Conservation (phyloP, 2,888 invertebrate genomes). For the Tiphia femorata region DNA sequence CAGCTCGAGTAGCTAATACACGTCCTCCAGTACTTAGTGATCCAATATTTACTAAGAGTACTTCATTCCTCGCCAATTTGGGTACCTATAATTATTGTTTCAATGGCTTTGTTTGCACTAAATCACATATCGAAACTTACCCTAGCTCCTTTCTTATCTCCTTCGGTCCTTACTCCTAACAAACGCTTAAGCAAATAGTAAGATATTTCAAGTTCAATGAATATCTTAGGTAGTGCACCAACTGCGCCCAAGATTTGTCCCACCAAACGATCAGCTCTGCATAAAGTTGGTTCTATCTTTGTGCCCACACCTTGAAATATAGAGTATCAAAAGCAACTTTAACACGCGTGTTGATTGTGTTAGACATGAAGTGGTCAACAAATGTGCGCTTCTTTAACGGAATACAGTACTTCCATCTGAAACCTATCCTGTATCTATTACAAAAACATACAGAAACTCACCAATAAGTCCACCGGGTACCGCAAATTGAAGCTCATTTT, state of each 20-base stretch:
- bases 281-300: slow-evolving; percentile 98
- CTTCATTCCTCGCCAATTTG: slow-evolving; percentile 90
- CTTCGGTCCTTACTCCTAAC: slow-evolving; percentile 97
- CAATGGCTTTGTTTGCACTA: background rate
- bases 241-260: slow-evolving; percentile 95
- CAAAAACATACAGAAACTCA: slow-evolving; percentile 45
- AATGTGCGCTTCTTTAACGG: background rate
- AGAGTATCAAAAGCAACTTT: background rate
- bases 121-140: slow-evolving; percentile 67
- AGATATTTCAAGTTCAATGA: slow-evolving; percentile 97
- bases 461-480: slow-evolving; percentile 99
- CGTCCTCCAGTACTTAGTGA: slow-evolving; percentile 98
- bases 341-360: too few relatives aligned
- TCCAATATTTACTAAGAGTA: slow-evolving; percentile 97
- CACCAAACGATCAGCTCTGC: slow-evolving; percentile 97
- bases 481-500: slow-evolving; percentile 98
- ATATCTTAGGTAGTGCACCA: slow-evolving; percentile 96
- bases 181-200: slow-evolving; percentile 96
- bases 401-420: background rate
- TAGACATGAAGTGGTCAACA: background rate
- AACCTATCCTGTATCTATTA: background rate
- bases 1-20: slow-evolving; percentile 93
- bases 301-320: slow-evolving; percentile 86
- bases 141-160: slow-evolving; percentile 98
- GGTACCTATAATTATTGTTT: slow-evolving; percentile 73